phyloP scores from a whole-genome alignment of 37 sponge, comb jelly and placozoan species.

The Ianthella basta region DNA sequence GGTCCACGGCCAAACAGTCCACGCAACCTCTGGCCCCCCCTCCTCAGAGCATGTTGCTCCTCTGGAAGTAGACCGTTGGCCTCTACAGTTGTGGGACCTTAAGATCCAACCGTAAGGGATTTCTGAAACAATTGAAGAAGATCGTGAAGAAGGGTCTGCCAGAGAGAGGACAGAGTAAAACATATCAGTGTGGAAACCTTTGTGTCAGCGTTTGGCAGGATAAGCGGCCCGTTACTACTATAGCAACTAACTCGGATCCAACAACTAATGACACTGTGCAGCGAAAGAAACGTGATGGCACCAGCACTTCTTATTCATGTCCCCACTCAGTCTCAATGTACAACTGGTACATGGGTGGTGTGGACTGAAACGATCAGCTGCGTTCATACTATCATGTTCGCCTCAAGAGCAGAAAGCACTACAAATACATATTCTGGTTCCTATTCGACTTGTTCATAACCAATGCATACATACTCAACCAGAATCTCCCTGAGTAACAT shows the following conservation, averaged over 20 bases:
- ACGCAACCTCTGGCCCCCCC: neutral
- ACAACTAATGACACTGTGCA: neutral
- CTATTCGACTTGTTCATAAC: slow-evolving; percentile 21
- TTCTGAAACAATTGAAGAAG: slow-evolving; percentile 21
- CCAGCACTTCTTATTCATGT: neutral
- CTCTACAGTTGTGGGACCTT: slow-evolving; percentile 40
- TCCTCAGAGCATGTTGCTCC: neutral
- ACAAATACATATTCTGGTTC: slow-evolving; percentile 32
- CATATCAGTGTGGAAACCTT: neutral
- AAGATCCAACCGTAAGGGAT: slow-evolving; percentile 26
- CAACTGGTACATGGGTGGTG: slow-evolving; percentile 50
- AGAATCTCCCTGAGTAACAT: neutral
- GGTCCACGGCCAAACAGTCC: neutral
- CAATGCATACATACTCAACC: neutral
- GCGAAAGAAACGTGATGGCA: slow-evolving; percentile 12
- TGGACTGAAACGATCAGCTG: slow-evolving; percentile 45
- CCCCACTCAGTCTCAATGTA: slow-evolving; percentile 19
- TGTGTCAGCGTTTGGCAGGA: slow-evolving; percentile 1
- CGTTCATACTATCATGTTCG: neutral
- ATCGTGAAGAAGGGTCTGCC: neutral
- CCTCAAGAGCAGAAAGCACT: neutral
- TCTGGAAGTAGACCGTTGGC: neutral
- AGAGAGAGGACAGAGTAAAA: slow-evolving; percentile 13
- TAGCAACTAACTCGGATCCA: neutral
- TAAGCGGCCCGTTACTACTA: neutral